Percentiles rank a stretch among this genome's conserved stretches.
These are phyloP conservation scores for Parapsyche elsis DNA, from an alignment of 1,140 invertebrate species.

Conservation along the genomic window DNA sequence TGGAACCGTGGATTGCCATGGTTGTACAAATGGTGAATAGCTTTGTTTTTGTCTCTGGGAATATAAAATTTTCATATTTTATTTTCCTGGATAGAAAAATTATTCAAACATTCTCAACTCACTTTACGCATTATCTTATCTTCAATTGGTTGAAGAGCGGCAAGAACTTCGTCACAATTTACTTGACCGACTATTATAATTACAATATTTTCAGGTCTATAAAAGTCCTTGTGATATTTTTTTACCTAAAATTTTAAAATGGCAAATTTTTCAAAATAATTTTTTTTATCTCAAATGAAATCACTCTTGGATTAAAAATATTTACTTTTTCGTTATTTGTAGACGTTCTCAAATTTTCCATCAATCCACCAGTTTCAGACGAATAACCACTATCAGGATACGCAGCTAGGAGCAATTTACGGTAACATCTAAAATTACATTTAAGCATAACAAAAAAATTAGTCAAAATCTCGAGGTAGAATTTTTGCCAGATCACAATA, in stretches of 20 bases:
- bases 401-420: conserved; percentile 73
- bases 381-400: conserved; percentile 87
- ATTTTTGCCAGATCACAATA: too few relatives aligned
- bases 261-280: conserved; percentile 51
- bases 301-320: neutral
- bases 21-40: conserved; percentile 70
- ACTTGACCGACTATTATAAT: conserved; percentile 87
- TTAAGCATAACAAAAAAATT: neutral
- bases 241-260: conserved; percentile 68
- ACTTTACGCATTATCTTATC: conserved; percentile 83
- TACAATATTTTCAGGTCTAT: conserved; percentile 90
- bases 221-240: conserved; percentile 86
- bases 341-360: conserved; percentile 85
- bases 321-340: conserved; percentile 84
- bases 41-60: neutral
- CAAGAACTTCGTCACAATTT: conserved; percentile 80
- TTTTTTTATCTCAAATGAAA: neutral
- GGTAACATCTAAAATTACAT: conserved; percentile 63
- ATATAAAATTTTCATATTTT: neutral
- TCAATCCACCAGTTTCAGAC: conserved; percentile 84
- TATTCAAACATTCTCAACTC: neutral
- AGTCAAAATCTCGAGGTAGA: too few relatives aligned
- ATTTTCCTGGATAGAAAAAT: neutral
- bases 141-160: conserved; percentile 78
- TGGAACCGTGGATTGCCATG: conserved; percentile 81